Base-by-base conservation (phyloP, 2,797 vertebrate genomes). In the Setipinna tenuifilis region DNA sequence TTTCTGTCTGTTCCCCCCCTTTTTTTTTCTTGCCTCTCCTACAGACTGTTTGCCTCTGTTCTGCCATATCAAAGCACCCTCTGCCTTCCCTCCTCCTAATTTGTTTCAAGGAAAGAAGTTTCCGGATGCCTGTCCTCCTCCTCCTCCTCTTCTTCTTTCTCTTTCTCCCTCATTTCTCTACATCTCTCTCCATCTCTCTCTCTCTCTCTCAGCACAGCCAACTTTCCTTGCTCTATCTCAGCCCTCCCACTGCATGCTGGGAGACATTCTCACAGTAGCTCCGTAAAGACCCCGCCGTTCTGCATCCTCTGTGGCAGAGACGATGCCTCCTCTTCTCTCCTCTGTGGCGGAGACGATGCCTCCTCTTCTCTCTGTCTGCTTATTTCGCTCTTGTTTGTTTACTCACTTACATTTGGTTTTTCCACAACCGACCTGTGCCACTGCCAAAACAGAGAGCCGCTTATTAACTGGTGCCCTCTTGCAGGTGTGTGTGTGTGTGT, bases 1-100 rank as follows among this genome's bases (percentile, higher is more conserved):
- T 54, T 54, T 14, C 50, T 54, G 46, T 48, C 46, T 48, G 3
- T 48, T 48, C 46, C 10, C 14, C 2, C 0, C 9, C 50, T 3
- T 78, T 78, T 78, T 78, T 41, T 78, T 41, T 85, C 82, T 75
- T 82, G 86, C 88, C 86, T 91, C 91, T 93, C 86, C 91, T 92
- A 89, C 90, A 54, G 23, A 87, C 87, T 90, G 82, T 85, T 84
- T 82, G 82, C 50, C 62, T 88, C 88, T 89, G 84, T 86, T 86
- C 89, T 92, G 91, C 88, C 91, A 91, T 93, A 92, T 94, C 91
- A 94, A 94, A 93, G 92, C 59, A 28, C n/a, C 80, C 82, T n/a
- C 65, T 86, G 87, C 85, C 86, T 92, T 89, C 91, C 21, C 46
- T 80, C 83, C 85, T 92, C 83, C 85, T 92, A 14, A 75, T 75